Evolutionary conservation across 2,113 vertebrate genomes (phyloP), one percentile per base, ranked within the genome.

Genomic region (Microcebus tavaratra): DNA sequence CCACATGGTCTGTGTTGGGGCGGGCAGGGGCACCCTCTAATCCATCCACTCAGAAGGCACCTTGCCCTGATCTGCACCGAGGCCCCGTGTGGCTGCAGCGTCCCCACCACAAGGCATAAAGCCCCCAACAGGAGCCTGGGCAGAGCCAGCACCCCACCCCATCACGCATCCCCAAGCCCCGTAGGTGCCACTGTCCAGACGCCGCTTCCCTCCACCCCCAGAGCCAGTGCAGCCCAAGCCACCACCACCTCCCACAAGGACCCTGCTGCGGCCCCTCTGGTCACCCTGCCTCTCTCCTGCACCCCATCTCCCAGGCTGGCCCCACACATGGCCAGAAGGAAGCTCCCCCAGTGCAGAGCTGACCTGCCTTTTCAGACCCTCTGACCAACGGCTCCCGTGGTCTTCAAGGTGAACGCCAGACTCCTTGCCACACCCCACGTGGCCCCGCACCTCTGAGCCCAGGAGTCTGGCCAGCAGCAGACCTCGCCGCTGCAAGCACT

Each of bases 141-240:
- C 6, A 0, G 34, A 34, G 65, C 65, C 65, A n/a, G 31, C 25
- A 8, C 12, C 31, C 27, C 25, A 7, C 13, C 2, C 11, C 50
- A 14, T 29, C 21, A 9, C 23, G 2, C 8, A 2, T 4, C 34
- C 27, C 59, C 45, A 15, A 20, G 36, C 36, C 25, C 8, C 45
- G 6, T 18, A 0, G 5, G 10, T 11, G 14, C 5, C 0, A 2
- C 31, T 2, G 6, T 11, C 6, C 57, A 29, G 23, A 10, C 0
- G 9, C 39, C 14, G 3, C 83, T 50, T 53, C 31, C 27, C 45
- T 55, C 57, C 20, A 7, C 14, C 20, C 68, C 68, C 11, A 45
- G 67, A 4, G 53, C 17, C 79, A 31, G 13, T 5, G 0, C 45
- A 15, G 65, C 34, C 39, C 1, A 3, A 45, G 82, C 34, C 20